Base-by-base conservation (phyloP, 2,888 invertebrate genomes). In the Aphodius granarius region DNA sequence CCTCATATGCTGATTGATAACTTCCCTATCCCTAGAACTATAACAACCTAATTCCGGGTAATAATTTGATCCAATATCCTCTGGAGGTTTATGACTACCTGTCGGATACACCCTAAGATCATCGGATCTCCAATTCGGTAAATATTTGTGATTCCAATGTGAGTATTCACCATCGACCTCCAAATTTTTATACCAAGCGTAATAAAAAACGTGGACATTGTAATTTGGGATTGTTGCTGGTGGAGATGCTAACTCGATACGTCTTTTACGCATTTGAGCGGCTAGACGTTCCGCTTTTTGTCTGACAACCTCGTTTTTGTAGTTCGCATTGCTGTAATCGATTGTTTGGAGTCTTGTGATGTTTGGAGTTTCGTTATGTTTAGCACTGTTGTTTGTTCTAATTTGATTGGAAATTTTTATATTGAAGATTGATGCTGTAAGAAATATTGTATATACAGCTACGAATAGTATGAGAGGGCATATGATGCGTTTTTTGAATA, bases 41-140 rank as follows among this genome's bases (percentile, higher is more conserved):
- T 91, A 91, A 63, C 89, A 86, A 1, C 90, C 91, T 13, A 90
- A 82, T 65, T 83, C 76, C 5, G 91, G 91, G 80, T 89, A 91
- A 80, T 86, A 91, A 80, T 88, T 89, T 6, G 90, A 85, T 0
- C 88, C 90, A 71, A 90, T 87, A 80, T 90, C 90, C 73, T 87
- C 86, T 1, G 91, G 91, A 0, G 91, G 91, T 43, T 82, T 80
- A 81, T 91, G 91, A 15, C 79, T 82, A 17, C 89, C 89, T 5
- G 85, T 86, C 0, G 89, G 89, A 83, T 88, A 89, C 15, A 87
- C 84, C 75, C 84, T 83, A 9, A 83, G 86, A 62, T 86, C 86
- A 23, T 87, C 86, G 19, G 78, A 77, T 73, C 83, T 82, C 85
- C 85, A 86, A 76, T 85, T 85, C 5, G 85, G 83, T 22, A 85